Percentiles rank a stretch among this genome's conserved stretches.
phyloP scores from a whole-genome alignment of 1,140 invertebrate genomes.

The Formica selysi region DNA sequence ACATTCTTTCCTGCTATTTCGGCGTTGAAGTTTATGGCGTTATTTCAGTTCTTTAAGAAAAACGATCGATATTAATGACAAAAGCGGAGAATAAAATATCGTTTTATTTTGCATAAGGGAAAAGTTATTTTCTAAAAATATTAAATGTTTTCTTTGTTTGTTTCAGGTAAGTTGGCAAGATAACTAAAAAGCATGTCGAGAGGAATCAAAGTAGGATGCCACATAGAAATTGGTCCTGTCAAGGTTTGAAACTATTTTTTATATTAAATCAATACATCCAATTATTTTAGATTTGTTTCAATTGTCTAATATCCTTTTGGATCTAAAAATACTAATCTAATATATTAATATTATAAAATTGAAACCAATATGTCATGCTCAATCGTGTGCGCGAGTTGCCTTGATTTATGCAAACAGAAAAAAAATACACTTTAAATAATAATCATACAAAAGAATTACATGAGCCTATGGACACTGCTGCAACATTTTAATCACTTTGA shows the following conservation, averaged over 20 bases:
- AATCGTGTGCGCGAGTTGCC: not conserved
- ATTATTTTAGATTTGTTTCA: not conserved
- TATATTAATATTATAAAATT: not conserved
- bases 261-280: not conserved
- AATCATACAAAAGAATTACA: not conserved
- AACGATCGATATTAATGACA: not conserved
- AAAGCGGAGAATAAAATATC: not conserved
- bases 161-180: conserved; percentile 68
- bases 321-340: conserved; percentile 17
- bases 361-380: not conserved
- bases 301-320: not conserved
- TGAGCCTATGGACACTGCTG: not conserved
- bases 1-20: conserved; percentile 9
- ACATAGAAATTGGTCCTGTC: conserved; percentile 13
- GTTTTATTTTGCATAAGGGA: not conserved
- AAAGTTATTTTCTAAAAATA: not conserved
- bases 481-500: not conserved
- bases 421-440: not conserved
- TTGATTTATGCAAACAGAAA: not conserved
- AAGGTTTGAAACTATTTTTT: conserved; percentile 36
- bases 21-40: not conserved
- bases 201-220: not conserved
- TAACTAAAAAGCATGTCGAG: not conserved
- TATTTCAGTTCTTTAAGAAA: not conserved
- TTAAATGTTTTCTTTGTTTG: conserved; percentile 38